These are phyloP conservation scores for Perca flavescens DNA, from an alignment of 2,113 vertebrate species.

Conservation along the genomic window DNA sequence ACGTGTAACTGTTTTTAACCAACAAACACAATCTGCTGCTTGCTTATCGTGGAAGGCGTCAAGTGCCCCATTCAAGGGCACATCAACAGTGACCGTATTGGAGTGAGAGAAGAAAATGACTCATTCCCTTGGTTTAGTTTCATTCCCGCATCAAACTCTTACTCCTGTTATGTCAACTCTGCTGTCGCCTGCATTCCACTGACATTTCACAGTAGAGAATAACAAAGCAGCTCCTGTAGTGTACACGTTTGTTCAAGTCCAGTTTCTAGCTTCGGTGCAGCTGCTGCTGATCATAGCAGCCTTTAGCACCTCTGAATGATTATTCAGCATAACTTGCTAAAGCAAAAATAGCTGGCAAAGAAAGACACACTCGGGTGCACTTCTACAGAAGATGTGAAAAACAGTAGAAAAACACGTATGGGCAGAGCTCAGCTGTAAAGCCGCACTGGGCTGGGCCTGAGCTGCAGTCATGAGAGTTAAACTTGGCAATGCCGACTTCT, in stretches of 20 bases:
- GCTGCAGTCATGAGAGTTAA: constrained; percentile 21
- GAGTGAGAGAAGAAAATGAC: not conserved
- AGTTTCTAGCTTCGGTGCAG: constrained; percentile 6
- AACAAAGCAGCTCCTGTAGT: not conserved
- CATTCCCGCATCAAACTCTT: not conserved
- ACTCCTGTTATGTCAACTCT: not conserved
- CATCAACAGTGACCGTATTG: not conserved
- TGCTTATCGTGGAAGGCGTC: not conserved
- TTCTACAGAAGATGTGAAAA: not conserved
- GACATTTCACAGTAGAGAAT: not conserved
- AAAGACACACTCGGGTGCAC: not conserved
- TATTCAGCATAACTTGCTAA: not conserved
- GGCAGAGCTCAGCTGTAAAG: not conserved
- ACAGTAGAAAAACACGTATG: not conserved
- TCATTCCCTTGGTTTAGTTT: not conserved
- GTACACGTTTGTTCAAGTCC: constrained; percentile 58
- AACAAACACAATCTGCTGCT: not conserved
- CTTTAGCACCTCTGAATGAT: not conserved
- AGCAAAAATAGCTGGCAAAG: not conserved
- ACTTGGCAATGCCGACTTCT: constrained; percentile 41
- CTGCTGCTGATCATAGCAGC: constrained; percentile 32
- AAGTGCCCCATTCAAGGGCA: not conserved
- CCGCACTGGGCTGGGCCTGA: constrained; percentile 15
- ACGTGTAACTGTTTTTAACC: not conserved
- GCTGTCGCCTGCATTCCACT: constrained; percentile 1